Conservation (phyloP, 1,140 invertebrate species). For the Caenorhabditis remanei region DNA sequence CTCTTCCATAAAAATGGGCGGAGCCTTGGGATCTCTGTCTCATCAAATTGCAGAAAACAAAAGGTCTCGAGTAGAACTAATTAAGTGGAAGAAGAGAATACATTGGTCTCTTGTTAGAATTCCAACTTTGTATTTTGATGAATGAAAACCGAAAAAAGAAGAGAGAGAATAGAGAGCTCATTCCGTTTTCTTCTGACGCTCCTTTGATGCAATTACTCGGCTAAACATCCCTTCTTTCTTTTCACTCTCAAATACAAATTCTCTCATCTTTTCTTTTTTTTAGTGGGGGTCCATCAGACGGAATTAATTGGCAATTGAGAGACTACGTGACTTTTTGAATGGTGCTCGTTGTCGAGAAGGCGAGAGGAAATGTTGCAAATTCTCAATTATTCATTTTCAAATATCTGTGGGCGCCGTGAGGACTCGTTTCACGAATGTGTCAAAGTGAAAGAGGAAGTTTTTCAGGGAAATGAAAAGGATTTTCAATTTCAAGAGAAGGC, state of each 20-base stretch:
- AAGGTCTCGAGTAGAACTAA: background rate
- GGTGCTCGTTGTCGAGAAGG: too few species aligned
- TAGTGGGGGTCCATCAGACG: background rate
- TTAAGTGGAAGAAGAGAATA: background rate
- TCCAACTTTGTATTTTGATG: background rate
- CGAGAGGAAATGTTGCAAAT: too few species aligned
- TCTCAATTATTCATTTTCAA: too few species aligned
- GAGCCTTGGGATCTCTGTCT: background rate
- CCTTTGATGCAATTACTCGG: conserved; percentile 8
- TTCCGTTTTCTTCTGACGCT: background rate
- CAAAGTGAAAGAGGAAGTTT: too few species aligned
- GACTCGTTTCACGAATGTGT: too few species aligned
- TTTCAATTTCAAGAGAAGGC: too few species aligned
- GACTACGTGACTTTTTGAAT: conserved; percentile 32
- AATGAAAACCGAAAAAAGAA: background rate
- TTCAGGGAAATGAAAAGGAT: too few species aligned
- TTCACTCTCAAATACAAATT: background rate
- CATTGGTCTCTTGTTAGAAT: conserved; percentile 6
- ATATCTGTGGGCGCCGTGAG: too few species aligned
- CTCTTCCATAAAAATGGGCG: background rate
- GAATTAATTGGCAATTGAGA: background rate
- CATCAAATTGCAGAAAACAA: background rate
- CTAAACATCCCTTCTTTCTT: conserved; percentile 7
- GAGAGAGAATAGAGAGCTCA: background rate
- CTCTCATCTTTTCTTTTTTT: background rate